phyloP scores from a whole-genome alignment of 1,140 invertebrate species.

The Onthophagus taurus region DNA sequence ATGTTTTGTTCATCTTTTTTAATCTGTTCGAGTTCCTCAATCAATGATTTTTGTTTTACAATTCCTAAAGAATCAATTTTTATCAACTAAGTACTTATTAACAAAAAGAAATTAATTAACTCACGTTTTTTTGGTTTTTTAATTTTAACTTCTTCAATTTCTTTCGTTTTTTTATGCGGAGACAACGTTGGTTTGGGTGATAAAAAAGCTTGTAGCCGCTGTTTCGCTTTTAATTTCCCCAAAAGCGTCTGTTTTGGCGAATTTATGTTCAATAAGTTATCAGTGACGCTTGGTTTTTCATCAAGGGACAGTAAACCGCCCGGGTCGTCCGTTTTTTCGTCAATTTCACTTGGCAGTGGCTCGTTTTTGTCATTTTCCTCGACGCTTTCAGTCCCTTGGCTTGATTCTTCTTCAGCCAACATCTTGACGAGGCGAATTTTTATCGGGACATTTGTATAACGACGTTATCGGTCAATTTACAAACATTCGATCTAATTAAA shows the following conservation, averaged over 20 bases:
- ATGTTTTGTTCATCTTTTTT: constrained; percentile 27
- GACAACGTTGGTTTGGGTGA: constrained; percentile 3
- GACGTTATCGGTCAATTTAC: too few species aligned
- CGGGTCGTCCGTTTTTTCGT: too few species aligned
- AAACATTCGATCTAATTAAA: too few species aligned
- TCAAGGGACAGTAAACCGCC: too few species aligned
- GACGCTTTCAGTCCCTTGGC: too few species aligned
- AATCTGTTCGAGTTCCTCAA: constrained; percentile 30
- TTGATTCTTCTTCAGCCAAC: too few species aligned
- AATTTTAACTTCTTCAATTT: constrained; percentile 18
- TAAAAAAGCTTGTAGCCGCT: constrained; percentile 32
- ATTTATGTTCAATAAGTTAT: constrained; percentile 9
- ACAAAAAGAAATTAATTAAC: background rate
- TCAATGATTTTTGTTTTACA: constrained; percentile 27
- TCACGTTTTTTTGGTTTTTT: constrained; percentile 21
- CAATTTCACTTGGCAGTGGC: too few species aligned
- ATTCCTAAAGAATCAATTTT: constrained; percentile 11
- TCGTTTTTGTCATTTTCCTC: too few species aligned
- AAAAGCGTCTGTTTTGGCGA: constrained; percentile 13
- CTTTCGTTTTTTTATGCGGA: constrained; percentile 15
- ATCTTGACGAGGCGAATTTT: too few species aligned
- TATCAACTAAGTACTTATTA: background rate
- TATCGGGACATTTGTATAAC: too few species aligned
- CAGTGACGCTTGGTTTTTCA: too few species aligned
- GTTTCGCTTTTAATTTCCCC: constrained; percentile 27